A percentile compares a stretch with the other conserved stretches of the same genome.
These are phyloP conservation scores for Odiellus spinosus DNA, from an alignment of 2,888 invertebrate species.

Conservation along the genomic window DNA sequence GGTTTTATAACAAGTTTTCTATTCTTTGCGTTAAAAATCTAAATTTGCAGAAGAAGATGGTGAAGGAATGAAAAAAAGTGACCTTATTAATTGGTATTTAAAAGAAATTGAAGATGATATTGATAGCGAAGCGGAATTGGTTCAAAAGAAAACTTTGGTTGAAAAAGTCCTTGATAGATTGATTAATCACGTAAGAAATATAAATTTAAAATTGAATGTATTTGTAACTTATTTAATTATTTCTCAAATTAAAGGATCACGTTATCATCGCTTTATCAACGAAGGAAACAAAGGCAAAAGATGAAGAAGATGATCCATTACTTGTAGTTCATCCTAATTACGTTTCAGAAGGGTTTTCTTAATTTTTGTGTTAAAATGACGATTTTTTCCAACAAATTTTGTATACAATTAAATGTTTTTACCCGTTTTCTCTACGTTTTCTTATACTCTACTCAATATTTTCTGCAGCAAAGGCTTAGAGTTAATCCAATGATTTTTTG, in stretches of 20 bases:
- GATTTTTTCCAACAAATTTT: no score
- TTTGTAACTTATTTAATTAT: conserved; percentile 6
- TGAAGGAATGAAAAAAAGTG: conserved; percentile 44
- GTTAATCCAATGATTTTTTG: no score
- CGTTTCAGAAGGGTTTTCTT: conserved; percentile 49
- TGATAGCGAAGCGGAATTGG: conserved; percentile 74
- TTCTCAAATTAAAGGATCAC: conserved; percentile 48
- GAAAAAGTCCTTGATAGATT: conserved; percentile 88
- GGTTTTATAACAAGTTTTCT: no score
- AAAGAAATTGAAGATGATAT: conserved; percentile 64
- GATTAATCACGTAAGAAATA: conserved; percentile 63
- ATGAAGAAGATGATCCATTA: conserved; percentile 58
- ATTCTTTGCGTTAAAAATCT: background rate
- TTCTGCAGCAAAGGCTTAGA: no score
- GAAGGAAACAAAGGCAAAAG: conserved; percentile 37
- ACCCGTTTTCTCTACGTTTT: no score
- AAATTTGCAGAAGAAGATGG: conserved; percentile 17
- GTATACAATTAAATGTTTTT: no score
- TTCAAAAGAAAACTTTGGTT: conserved; percentile 70
- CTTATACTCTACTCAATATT: no score
- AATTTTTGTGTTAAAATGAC: no score
- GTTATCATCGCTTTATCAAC: conserved; percentile 58
- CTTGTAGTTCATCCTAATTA: conserved; percentile 95
- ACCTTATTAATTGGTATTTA: conserved; percentile 84
- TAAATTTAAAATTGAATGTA: background rate